Evolutionary conservation across 2,797 vertebrate species (phyloP).

Genomic region (Pangasius djambal): DNA sequence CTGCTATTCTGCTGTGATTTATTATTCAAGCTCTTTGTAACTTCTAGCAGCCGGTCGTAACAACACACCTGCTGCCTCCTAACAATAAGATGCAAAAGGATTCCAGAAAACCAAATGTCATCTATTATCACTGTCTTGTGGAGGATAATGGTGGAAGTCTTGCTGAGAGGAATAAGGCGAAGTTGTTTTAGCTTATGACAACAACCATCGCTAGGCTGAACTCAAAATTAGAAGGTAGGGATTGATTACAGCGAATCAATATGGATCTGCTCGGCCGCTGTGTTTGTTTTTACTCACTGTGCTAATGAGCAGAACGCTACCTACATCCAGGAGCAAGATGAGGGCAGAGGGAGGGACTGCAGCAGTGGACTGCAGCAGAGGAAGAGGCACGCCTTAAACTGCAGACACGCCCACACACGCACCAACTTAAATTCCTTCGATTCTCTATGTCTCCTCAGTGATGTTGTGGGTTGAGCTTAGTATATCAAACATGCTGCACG

Average conservation of each 20-base stretch:
- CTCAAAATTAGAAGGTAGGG: constrained; percentile 44
- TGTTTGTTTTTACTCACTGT: constrained; percentile 64
- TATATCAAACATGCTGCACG: not conserved
- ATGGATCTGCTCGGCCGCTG: constrained; percentile 43
- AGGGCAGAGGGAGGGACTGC: constrained; percentile 56
- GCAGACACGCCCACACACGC: constrained; percentile 46
- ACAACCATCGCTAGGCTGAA: constrained; percentile 39
- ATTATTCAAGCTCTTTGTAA: not conserved
- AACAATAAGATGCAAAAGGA: not conserved
- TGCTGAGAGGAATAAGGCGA: not conserved
- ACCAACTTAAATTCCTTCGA: not conserved
- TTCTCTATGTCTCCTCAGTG: not conserved
- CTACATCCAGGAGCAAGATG: constrained; percentile 50
- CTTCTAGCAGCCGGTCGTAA: not conserved
- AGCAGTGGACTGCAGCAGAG: constrained; percentile 67
- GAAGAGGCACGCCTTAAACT: constrained; percentile 63
- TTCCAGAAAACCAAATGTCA: not conserved
- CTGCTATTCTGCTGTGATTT: not conserved
- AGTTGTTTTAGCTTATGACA: constrained; percentile 13
- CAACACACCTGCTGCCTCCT: not conserved
- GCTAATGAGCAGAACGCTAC: constrained; percentile 66
- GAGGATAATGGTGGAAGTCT: not conserved
- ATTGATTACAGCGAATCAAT: constrained; percentile 68
- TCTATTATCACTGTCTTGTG: not conserved
- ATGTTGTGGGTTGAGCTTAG: not conserved